Percentiles rank a stretch among this genome's conserved stretches.
Evolutionary conservation across 2,797 vertebrate genomes (phyloP).

Genomic region (Artibeus lituratus): DNA sequence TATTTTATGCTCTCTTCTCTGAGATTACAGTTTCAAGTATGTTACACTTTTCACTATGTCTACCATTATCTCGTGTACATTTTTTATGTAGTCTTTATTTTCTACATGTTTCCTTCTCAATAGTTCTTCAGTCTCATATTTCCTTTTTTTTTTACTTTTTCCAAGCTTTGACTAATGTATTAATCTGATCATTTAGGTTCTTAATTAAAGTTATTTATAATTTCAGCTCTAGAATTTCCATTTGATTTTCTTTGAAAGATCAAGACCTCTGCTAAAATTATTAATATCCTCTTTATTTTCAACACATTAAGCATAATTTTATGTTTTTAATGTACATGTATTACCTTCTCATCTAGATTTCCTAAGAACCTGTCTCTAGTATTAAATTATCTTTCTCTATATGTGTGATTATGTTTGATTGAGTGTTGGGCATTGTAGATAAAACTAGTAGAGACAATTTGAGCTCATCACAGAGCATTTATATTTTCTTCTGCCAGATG

Average conservation of each 20-base stretch:
- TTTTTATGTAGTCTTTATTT: background rate
- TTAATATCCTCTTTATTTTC: background rate
- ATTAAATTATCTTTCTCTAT: background rate
- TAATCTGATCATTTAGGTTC: background rate
- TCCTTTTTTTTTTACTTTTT: background rate
- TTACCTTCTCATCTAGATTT: background rate
- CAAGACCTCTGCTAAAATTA: background rate
- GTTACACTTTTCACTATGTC: background rate
- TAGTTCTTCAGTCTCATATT: background rate
- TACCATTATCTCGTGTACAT: background rate
- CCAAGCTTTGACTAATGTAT: background rate
- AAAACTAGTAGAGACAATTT: background rate
- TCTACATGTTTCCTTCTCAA: background rate
- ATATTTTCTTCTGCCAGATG: background rate
- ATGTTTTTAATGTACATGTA: background rate
- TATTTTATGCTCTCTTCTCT: background rate
- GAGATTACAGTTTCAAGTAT: background rate
- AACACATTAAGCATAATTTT: background rate
- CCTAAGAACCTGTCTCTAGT: background rate
- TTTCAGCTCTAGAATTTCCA: background rate
- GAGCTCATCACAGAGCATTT: background rate
- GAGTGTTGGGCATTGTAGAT: background rate
- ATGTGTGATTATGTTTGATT: background rate
- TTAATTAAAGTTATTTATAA: background rate
- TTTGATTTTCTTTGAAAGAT: background rate